phyloP scores from a whole-genome alignment of 2,797 vertebrate genomes.

The Siniperca scherzeri region DNA sequence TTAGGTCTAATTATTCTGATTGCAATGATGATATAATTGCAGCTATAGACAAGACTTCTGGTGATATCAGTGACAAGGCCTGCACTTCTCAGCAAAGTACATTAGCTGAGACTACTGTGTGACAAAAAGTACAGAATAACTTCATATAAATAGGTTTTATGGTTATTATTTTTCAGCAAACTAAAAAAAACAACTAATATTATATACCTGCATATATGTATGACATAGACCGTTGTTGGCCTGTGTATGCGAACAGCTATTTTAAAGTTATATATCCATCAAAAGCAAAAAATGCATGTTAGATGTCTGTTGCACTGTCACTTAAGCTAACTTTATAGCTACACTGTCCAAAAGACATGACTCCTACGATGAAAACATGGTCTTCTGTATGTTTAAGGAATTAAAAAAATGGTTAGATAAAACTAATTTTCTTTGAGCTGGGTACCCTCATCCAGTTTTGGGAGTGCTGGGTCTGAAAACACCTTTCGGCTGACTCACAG shows the following conservation, averaged over 20 bases:
- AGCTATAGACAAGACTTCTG: background rate
- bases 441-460: background rate
- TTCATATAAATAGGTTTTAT: background rate
- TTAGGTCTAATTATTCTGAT: background rate
- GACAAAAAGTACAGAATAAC: background rate
- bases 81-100: background rate
- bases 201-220: background rate
- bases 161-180: background rate
- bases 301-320: too few relatives aligned
- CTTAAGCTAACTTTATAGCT: background rate
- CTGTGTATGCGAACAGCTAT: too few relatives aligned
- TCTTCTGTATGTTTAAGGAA: background rate
- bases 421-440: background rate
- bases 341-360: background rate
- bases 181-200: background rate
- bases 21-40: background rate
- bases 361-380: background rate
- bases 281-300: too few relatives aligned
- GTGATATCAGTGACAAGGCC: background rate
- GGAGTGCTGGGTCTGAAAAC: background rate
- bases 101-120: background rate
- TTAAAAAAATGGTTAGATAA: background rate
- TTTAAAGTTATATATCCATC: background rate
- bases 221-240: background rate
- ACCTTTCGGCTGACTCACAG: slow-evolving; percentile 17